Conservation (phyloP, 1,140 invertebrate genomes). For the Anoplophora glabripennis region DNA sequence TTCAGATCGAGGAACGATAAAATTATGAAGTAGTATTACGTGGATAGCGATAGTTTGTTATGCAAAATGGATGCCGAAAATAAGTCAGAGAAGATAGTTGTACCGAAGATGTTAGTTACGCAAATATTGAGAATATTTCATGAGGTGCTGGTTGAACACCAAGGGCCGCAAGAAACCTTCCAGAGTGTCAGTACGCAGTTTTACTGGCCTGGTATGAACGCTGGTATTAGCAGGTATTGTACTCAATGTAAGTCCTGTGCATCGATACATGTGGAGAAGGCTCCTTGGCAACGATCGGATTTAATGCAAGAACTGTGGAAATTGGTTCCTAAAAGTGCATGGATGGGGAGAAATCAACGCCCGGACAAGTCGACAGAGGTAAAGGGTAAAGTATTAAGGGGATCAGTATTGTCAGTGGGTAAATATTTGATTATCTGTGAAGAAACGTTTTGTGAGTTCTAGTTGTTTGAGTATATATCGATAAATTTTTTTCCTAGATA, state of each 20-base stretch:
- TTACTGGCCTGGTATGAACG: not conserved
- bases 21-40: no score
- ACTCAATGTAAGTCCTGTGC: not conserved
- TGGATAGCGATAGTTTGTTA: not conserved
- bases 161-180: conserved; percentile 3
- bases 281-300: not conserved
- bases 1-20: not conserved
- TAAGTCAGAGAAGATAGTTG: not conserved
- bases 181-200: not conserved
- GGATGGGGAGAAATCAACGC: not conserved
- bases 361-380: not conserved
- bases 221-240: no score
- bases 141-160: not conserved
- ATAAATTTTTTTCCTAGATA: no score
- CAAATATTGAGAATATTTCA: not conserved
- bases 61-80: not conserved
- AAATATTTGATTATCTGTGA: not conserved
- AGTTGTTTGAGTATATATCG: no score
- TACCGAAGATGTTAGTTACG: not conserved
- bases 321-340: not conserved
- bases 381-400: not conserved
- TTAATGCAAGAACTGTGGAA: not conserved
- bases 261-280: not conserved
- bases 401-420: no score
- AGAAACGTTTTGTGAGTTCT: not conserved